Evolutionary conservation across 2,113 vertebrate species (phyloP).

Genomic region (Lamprotornis superbus): DNA sequence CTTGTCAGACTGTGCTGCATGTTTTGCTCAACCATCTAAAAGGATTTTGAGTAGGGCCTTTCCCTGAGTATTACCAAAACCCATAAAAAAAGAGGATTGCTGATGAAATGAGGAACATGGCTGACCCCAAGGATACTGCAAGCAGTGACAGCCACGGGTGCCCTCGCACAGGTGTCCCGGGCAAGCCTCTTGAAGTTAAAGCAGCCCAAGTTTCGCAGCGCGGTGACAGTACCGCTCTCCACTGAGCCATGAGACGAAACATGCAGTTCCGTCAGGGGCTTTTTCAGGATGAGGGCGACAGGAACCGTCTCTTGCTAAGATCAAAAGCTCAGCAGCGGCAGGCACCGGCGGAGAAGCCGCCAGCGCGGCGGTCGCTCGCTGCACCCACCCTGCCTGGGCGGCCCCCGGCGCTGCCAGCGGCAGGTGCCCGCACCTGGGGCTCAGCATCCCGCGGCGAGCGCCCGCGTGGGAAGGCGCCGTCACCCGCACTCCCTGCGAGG

Average conservation of each 20-base stretch:
- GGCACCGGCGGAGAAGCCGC: background rate
- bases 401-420: background rate
- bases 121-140: background rate
- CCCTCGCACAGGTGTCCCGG: background rate
- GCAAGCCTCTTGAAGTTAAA: background rate
- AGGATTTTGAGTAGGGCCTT: background rate
- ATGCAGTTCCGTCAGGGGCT: background rate
- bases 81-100: background rate
- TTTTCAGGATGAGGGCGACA: background rate
- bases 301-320: background rate
- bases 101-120: background rate
- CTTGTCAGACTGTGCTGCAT: accelerated
- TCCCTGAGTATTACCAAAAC: background rate
- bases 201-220: background rate
- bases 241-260: background rate
- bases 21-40: background rate
- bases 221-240: background rate
- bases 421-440: background rate
- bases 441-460: background rate
- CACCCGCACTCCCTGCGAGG: background rate
- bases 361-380: background rate
- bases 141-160: accelerated
- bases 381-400: background rate
- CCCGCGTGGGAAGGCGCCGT: background rate
- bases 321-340: background rate